These are phyloP conservation scores for Epizoanthus fatuus DNA, from an alignment of 92 coral and sea anemone species.

Conservation along the genomic window DNA sequence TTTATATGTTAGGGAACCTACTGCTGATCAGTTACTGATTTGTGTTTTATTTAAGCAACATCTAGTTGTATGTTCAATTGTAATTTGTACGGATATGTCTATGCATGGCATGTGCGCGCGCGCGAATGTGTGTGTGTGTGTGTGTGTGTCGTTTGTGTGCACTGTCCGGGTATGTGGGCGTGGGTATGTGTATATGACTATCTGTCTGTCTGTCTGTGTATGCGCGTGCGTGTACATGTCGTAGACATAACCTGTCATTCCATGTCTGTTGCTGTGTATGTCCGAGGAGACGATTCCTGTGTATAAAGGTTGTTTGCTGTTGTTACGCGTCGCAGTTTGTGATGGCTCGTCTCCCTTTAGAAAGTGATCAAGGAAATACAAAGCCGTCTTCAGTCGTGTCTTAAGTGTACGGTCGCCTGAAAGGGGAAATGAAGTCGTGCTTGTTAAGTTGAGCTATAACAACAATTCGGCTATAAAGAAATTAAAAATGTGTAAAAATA, in stretches of 20 bases:
- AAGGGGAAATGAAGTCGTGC: background rate
- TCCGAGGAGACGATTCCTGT: conserved; percentile 19
- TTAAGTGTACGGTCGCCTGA: conserved; percentile 19
- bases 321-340: conserved; percentile 6
- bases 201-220: background rate
- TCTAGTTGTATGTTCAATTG: too few species aligned
- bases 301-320: conserved; percentile 20
- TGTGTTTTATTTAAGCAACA: too few species aligned
- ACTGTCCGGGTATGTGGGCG: too few species aligned
- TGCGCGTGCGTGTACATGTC: background rate
- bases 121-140: too few species aligned
- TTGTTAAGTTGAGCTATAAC: background rate
- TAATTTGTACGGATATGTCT: too few species aligned
- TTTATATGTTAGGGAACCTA: too few species aligned
- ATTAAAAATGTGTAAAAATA: too few species aligned
- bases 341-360: background rate
- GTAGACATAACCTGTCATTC: conserved; percentile 3
- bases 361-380: background rate
- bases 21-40: too few species aligned
- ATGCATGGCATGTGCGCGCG: too few species aligned
- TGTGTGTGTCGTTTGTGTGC: too few species aligned
- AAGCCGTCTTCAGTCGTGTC: conserved; percentile 21
- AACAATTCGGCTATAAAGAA: too few species aligned
- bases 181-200: too few species aligned
- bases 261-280: conserved; percentile 5